Evolutionary conservation across 2,888 invertebrate genomes (phyloP), one percentile per base, ranked within the genome.

Genomic region (Caenorhabditis uteleia): DNA sequence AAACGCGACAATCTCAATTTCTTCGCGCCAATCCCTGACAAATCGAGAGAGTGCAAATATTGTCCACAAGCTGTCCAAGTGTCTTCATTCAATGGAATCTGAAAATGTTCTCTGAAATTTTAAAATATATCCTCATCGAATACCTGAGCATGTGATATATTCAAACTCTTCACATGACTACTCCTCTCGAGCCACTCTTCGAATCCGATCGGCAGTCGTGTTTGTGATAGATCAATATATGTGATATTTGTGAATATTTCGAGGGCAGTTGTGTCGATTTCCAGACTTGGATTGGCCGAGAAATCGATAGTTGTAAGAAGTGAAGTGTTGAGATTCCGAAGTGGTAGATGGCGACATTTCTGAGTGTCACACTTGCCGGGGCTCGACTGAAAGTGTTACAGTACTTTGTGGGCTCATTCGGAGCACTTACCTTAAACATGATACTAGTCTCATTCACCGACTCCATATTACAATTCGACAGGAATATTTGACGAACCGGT

Each of bases 21-120:
- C n/a, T 65, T 67, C 18, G 65, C 33, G 16, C 66, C 64, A 29
- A 75, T 69, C 31, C 60, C 69, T 8, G 73, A 73, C 6, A 79
- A 70, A 47, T 79, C 79, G 26, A 79, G 46, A 50, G 74, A 73
- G 34, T 77, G 75, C 21, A 79, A 47, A 27, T 57, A 40, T 34
- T 68, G 54, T 4, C 71, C 70, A 47, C 79, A 79, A 21, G 60
- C 47, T 4, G 56, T 53, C 78, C 78, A 78, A 4, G 57, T 53
- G 50, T 66, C 60, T 33, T 60, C 58, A n/a, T 59, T 46, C 5
- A 67, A 46, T 20, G 43, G 51, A 2, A 57, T 42, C n/a, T n/a
- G n/a, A n/a, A n/a, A n/a, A n/a, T n/a, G n/a, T n/a, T n/a, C n/a
- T n/a, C n/a, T n/a, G n/a, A n/a, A n/a, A n/a, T n/a, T n/a, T n/a